These are phyloP conservation scores for Ornithoptera priamus DNA, from an alignment of 2,888 invertebrate genomes.

Conservation along the genomic window DNA sequence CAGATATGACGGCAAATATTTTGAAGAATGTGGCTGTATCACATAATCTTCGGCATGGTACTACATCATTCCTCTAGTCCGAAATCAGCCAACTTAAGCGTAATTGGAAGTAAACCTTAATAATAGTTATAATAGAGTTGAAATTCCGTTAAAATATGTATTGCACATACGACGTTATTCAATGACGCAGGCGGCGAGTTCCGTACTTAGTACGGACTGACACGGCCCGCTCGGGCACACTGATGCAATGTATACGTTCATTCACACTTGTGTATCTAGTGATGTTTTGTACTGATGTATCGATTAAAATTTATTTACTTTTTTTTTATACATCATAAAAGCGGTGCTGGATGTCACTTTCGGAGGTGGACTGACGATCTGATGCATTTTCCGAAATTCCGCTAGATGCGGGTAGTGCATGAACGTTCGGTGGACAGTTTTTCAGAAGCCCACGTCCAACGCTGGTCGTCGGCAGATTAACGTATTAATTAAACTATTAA, in stretches of 20 bases:
- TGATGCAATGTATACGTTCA: slow-evolving; percentile 61
- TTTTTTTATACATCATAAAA: background rate
- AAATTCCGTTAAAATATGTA: slow-evolving; percentile 26
- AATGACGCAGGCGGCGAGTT: slow-evolving; percentile 41
- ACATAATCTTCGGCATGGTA: slow-evolving; percentile 17
- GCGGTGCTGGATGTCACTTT: no score
- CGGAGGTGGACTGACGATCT: no score
- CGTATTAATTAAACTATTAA: no score
- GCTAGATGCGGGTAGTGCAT: no score
- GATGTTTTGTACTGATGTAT: slow-evolving; percentile 40
- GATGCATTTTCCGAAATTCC: no score
- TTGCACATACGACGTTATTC: slow-evolving; percentile 46
- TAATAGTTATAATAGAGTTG: slow-evolving; percentile 17
- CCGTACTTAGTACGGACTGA: slow-evolving; percentile 76
- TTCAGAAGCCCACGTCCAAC: no score
- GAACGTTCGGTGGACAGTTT: no score
- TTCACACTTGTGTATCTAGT: slow-evolving; percentile 61
- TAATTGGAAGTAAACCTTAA: slow-evolving; percentile 17
- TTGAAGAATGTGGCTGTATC: slow-evolving; percentile 6
- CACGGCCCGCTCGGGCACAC: slow-evolving; percentile 61
- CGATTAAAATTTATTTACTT: background rate
- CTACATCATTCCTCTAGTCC: slow-evolving; percentile 17
- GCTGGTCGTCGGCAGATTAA: no score
- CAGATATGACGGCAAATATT: slow-evolving; percentile 23
- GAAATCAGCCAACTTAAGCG: slow-evolving; percentile 1